Evolutionary conservation across 2,888 invertebrate genomes (phyloP).

Genomic region (Biston stratarius): DNA sequence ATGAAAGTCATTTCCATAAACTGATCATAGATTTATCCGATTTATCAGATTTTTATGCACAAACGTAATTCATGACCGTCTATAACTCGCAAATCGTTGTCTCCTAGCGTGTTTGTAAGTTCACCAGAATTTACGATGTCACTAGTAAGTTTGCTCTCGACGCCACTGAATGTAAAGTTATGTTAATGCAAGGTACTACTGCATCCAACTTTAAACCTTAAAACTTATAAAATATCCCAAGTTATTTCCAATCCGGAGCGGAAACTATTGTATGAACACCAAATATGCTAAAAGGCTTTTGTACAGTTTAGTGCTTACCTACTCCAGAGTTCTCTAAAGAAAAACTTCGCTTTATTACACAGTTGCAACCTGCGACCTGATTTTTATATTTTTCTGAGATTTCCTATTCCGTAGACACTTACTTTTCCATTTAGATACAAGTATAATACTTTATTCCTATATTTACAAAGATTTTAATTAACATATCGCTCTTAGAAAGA

Average conservation of each 20-base stretch:
- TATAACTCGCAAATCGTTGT: constrained; percentile 78
- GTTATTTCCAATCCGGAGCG: constrained; percentile 67
- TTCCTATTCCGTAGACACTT: not conserved
- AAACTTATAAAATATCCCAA: constrained; percentile 76
- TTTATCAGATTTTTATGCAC: constrained; percentile 55
- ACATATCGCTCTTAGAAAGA: too few relatives aligned
- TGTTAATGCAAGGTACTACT: constrained; percentile 73
- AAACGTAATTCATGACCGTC: constrained; percentile 68
- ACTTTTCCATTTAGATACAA: too few relatives aligned
- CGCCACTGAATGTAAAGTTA: constrained; percentile 83
- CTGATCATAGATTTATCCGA: constrained; percentile 36
- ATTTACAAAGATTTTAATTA: too few relatives aligned
- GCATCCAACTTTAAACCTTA: constrained; percentile 74
- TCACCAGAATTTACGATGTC: constrained; percentile 79
- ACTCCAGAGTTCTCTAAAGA: constrained; percentile 23
- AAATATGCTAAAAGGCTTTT: constrained; percentile 42
- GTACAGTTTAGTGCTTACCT: constrained; percentile 27
- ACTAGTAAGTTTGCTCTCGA: constrained; percentile 75
- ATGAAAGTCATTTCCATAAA: constrained; percentile 10
- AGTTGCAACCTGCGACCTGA: constrained; percentile 23
- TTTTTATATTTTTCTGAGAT: constrained; percentile 16
- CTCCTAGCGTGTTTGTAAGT: constrained; percentile 78
- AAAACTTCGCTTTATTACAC: constrained; percentile 29
- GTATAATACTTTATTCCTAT: too few relatives aligned
- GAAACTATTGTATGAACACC: constrained; percentile 53